These are phyloP conservation scores for Cremastobaeus sp. DNA, from an alignment of 2,888 invertebrate species.

Conservation along the genomic window DNA sequence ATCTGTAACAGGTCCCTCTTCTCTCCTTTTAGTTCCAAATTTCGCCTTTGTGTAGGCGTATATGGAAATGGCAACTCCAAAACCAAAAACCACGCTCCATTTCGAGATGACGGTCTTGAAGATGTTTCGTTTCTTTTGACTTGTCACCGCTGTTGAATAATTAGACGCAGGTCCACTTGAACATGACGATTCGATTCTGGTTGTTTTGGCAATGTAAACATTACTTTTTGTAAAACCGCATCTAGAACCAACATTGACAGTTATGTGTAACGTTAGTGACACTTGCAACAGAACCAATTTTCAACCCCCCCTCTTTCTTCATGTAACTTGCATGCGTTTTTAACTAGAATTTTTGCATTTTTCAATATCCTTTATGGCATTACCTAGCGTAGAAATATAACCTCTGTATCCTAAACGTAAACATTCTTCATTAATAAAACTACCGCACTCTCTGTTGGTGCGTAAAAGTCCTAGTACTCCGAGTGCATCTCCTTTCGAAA, in stretches of 20 bases:
- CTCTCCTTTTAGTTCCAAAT: constrained; percentile 24
- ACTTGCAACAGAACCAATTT: background rate
- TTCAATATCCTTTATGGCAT: too few species aligned
- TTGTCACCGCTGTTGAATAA: constrained; percentile 16
- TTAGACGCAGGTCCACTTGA: background rate
- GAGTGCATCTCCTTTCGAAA: constrained; percentile 28
- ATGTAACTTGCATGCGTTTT: background rate
- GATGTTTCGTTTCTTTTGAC: constrained; percentile 21
- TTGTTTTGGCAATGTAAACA: constrained; percentile 33
- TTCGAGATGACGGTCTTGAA: constrained; percentile 41
- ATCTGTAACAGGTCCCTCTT: constrained; percentile 61
- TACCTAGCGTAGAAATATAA: constrained; percentile 53
- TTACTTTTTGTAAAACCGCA: constrained; percentile 33
- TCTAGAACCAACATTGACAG: constrained; percentile 22
- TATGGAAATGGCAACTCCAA: constrained; percentile 46
- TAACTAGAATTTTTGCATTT: too few species aligned
- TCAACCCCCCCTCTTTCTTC: background rate
- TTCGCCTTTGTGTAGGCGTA: constrained; percentile 40
- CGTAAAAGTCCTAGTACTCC: background rate
- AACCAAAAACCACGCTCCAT: constrained; percentile 48
- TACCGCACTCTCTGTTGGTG: background rate
- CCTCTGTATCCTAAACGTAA: constrained; percentile 53
- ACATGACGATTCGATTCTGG: constrained; percentile 4
- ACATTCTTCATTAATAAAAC: constrained; percentile 50
- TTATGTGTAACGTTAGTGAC: background rate